These are phyloP conservation scores for Drosophila lutescens DNA, from an alignment of 2,888 invertebrate genomes.

Conservation along the genomic window DNA sequence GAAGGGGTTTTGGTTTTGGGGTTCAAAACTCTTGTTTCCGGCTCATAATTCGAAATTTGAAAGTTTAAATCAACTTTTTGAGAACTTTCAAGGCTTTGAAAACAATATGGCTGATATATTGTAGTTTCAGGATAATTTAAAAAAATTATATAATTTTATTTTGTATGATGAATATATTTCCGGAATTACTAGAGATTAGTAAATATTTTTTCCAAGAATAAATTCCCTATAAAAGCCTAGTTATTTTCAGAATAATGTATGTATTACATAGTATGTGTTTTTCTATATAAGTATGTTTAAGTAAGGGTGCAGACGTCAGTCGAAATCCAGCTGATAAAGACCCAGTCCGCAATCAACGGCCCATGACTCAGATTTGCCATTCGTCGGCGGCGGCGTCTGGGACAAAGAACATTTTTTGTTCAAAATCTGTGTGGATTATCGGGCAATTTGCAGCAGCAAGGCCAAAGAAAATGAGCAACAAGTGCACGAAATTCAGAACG, in stretches of 20 bases:
- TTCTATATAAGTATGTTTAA: neutral
- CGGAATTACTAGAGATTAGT: neutral
- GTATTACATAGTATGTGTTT: too few relatives aligned
- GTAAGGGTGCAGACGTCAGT: constrained; percentile 14
- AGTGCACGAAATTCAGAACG: constrained; percentile 42
- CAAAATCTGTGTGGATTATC: constrained; percentile 46
- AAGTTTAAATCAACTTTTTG: neutral
- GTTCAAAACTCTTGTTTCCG: constrained; percentile 6
- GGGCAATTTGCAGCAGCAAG: constrained; percentile 49
- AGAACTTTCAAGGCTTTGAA: neutral
- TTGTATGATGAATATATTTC: too few relatives aligned
- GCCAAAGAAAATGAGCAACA: constrained; percentile 60
- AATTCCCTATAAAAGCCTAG: neutral
- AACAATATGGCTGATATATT: neutral
- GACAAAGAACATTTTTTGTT: constrained; percentile 28
- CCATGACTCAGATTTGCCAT: constrained; percentile 28
- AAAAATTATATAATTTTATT: neutral
- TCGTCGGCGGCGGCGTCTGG: constrained; percentile 9
- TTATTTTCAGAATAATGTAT: neutral
- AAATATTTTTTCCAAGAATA: neutral
- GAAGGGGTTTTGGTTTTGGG: constrained; percentile 7
- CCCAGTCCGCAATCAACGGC: constrained; percentile 3
- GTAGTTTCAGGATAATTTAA: neutral
- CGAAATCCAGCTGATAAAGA: constrained; percentile 23
- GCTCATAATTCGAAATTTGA: neutral